A percentile compares a stretch with the other conserved stretches of the same genome.
Evolutionary conservation across 2,113 vertebrate genomes (phyloP).

Genomic region (Stigmatopora nigra): DNA sequence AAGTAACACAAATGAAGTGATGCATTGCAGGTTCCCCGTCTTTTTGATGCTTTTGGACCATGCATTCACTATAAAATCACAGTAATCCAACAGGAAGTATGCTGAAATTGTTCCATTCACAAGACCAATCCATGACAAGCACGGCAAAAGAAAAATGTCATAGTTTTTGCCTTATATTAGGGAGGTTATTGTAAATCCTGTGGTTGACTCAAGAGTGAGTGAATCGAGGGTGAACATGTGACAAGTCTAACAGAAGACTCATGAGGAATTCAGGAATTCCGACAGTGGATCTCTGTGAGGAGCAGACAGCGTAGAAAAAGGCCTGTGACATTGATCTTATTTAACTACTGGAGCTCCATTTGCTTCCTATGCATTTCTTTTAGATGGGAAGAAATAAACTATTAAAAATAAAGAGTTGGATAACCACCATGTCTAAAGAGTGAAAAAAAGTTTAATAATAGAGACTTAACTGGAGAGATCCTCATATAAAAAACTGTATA

Average conservation of each 20-base stretch:
- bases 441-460: background rate
- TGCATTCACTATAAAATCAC: slow-evolving; percentile 22
- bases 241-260: slow-evolving; percentile 42
- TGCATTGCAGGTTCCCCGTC: slow-evolving; percentile 25
- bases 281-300: slow-evolving; percentile 55
- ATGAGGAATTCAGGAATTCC: slow-evolving; percentile 37
- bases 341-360: slow-evolving; percentile 16
- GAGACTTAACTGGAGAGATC: background rate
- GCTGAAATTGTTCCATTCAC: slow-evolving; percentile 53
- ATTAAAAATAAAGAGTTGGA: background rate
- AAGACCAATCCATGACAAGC: slow-evolving; percentile 55
- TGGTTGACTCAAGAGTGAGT: slow-evolving; percentile 26
- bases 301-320: slow-evolving; percentile 40
- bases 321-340: slow-evolving; percentile 48
- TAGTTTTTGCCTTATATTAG: slow-evolving; percentile 32
- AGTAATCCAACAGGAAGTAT: slow-evolving; percentile 38
- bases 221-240: slow-evolving; percentile 46
- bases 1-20: slow-evolving; percentile 14
- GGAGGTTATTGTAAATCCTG: slow-evolving; percentile 35
- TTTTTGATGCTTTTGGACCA: slow-evolving; percentile 33
- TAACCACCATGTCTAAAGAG: background rate
- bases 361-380: background rate
- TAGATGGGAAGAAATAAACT: no score
- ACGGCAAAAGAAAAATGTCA: slow-evolving; percentile 41
- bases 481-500: background rate